A percentile compares a stretch with the other conserved stretches of the same genome.
These are phyloP conservation scores for Mimas tiliae DNA, from an alignment of 2,888 invertebrate species.

Conservation along the genomic window DNA sequence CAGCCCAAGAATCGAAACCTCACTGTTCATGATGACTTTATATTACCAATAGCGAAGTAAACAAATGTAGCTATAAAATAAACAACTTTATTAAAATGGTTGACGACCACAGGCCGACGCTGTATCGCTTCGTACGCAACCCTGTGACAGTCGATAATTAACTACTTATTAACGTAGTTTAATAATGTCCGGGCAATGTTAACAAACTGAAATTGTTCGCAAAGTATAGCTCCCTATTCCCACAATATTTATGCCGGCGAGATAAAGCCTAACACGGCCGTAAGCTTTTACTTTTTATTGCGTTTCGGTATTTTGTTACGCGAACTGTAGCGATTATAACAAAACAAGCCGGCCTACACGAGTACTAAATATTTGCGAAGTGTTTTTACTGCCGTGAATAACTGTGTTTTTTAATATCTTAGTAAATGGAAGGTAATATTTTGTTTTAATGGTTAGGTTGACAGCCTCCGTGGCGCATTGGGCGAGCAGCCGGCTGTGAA, in stretches of 20 bases:
- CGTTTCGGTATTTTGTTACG: conserved; percentile 60
- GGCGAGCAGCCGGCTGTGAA: too few species aligned
- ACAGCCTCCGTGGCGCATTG: too few species aligned
- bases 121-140: conserved; percentile 48
- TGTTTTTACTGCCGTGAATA: conserved; percentile 17
- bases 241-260: conserved; percentile 64
- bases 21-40: too few species aligned
- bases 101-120: conserved; percentile 38
- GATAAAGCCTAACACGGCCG: conserved; percentile 64
- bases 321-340: conserved; percentile 53
- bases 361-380: conserved; percentile 21
- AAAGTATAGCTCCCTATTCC: conserved; percentile 51
- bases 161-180: conserved; percentile 69
- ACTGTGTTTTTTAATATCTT: conserved; percentile 14
- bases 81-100: conserved; percentile 42
- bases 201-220: conserved; percentile 67
- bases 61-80: neutral
- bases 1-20: too few species aligned
- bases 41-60: too few species aligned
- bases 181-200: conserved; percentile 68
- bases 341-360: conserved; percentile 25
- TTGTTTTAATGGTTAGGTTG: too few species aligned
- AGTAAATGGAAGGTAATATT: neutral
- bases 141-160: conserved; percentile 70
- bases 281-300: conserved; percentile 65